Base-by-base conservation (phyloP, 2,113 vertebrate genomes). In the Prunella himalayana region DNA sequence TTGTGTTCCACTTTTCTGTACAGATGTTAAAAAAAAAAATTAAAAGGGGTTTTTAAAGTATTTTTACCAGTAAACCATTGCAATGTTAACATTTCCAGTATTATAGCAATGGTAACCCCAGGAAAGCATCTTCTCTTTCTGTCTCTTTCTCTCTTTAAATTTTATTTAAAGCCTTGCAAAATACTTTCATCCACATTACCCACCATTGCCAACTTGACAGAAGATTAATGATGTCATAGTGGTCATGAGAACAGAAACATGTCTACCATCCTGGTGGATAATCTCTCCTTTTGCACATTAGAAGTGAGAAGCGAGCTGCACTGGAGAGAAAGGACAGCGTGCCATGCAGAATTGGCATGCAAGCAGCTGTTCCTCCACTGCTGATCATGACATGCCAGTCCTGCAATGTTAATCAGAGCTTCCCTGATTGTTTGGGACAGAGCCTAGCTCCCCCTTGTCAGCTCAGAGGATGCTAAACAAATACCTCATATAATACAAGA, bases 131-230 rank as follows among this genome's bases (percentile, higher is more conserved):
- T 92, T 96, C 92, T 97, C 91, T 96, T 97, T 97, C 97, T 97
- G 76, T 83, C 93, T 96, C 86, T 94, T 97, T 98, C 86, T 97
- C 92, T 97, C 96, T 97, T 98, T 96, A 97, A 97, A 97, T 97
- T 97, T 98, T 98, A 97, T 97, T 98, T 98, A 97, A 98, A 97
- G 91, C 94, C 94, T 97, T 95, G 94, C 91, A 95, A 98, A 98
- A 97, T 95, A 97, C 96, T 98, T 96, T 82, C 93, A 97, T 98
- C 95, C 97, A 96, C 91, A 96, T 96, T 97, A 95, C 94, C 94
- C 49, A 7, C 96, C 95, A 97, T 98, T 96, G 96, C 96, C 6
- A 9, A 85, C 96, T 51, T 96, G 97, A 96, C 97, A 97, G 97
- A 98, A 98, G 97, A 98, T 98, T 98, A 97, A 98, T 97, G 97